Percentiles rank a stretch among this genome's conserved stretches.
Conservation (phyloP, 2,113 vertebrate genomes). For the Polypterus bichir region DNA sequence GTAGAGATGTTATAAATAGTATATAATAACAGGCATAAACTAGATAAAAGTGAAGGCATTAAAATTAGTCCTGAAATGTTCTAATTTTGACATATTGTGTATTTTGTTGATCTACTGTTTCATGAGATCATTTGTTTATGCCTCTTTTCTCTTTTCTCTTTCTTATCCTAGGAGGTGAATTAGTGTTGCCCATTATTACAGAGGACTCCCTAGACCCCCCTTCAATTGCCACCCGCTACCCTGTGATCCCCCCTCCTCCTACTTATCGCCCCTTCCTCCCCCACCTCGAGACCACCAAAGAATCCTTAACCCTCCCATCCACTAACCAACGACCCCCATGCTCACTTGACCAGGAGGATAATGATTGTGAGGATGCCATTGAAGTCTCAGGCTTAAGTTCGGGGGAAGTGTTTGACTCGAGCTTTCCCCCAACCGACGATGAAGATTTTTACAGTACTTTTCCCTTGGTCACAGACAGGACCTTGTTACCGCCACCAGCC, state of each 20-base stretch:
- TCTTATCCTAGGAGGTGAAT: conserved; percentile 81
- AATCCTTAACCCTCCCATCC: conserved; percentile 60
- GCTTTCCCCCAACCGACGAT: conserved; percentile 76
- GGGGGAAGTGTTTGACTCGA: conserved; percentile 67
- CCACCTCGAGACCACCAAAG: conserved; percentile 75
- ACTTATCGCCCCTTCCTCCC: conserved; percentile 74
- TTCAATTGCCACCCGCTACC: conserved; percentile 79
- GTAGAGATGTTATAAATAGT: neutral
- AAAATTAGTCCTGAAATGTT: conserved; percentile 13
- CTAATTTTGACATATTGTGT: conserved; percentile 36
- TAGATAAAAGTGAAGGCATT: neutral
- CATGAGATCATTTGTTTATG: neutral
- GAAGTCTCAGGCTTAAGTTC: conserved; percentile 85
- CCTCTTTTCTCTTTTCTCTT: conserved; percentile 38
- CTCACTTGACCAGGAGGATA: conserved; percentile 75
- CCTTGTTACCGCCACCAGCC: conserved; percentile 64
- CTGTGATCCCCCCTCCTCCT: conserved; percentile 74
- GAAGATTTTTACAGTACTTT: conserved; percentile 88
- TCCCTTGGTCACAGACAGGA: conserved; percentile 83
- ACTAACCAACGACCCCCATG: conserved; percentile 53
- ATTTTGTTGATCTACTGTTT: conserved; percentile 6
- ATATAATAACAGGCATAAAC: neutral
- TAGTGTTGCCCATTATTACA: conserved; percentile 90
- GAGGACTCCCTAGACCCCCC: conserved; percentile 88
- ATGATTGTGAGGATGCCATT: conserved; percentile 75